These are phyloP conservation scores for Drosophila monieri DNA, from an alignment of 2,888 invertebrate genomes.

Conservation along the genomic window DNA sequence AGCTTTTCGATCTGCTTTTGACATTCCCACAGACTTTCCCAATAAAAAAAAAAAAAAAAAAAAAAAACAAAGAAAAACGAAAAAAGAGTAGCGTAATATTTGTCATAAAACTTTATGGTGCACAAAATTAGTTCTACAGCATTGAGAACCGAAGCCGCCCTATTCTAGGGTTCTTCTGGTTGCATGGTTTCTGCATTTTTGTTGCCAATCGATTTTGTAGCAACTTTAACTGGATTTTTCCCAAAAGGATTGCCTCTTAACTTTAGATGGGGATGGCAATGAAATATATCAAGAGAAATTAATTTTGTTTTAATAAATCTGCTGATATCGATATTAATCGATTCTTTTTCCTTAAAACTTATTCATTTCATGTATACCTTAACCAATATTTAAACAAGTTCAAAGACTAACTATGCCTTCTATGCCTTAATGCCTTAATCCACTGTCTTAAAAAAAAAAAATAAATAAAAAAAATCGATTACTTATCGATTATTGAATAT, in stretches of 20 bases:
- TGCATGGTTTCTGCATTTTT: constrained; percentile 15
- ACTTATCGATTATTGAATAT: background rate
- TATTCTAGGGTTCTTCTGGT: background rate
- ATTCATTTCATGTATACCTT: too few species aligned
- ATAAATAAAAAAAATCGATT: background rate
- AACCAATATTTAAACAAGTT: too few species aligned
- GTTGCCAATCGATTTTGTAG: constrained; percentile 60
- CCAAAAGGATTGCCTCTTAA: background rate
- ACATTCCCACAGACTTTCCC: constrained; percentile 62
- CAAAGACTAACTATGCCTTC: background rate
- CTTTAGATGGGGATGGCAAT: background rate
- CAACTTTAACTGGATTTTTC: constrained; percentile 38
- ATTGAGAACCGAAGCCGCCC: constrained; percentile 43
- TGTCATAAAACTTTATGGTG: constrained; percentile 75
- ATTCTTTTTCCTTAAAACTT: too few species aligned
- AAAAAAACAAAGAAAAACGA: background rate
- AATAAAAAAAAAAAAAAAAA: constrained; percentile 47
- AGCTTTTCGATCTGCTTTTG: constrained; percentile 47
- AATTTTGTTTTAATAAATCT: too few species aligned
- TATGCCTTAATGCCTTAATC: too few species aligned
- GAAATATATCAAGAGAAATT: background rate
- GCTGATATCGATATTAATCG: background rate
- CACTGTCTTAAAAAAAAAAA: too few species aligned
- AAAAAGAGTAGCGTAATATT: constrained; percentile 61
- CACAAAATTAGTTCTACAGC: constrained; percentile 77